Evolutionary conservation across 2,113 vertebrate species (phyloP), one percentile per base, ranked within the genome.

Genomic region (Lasiurus cinereus): DNA sequence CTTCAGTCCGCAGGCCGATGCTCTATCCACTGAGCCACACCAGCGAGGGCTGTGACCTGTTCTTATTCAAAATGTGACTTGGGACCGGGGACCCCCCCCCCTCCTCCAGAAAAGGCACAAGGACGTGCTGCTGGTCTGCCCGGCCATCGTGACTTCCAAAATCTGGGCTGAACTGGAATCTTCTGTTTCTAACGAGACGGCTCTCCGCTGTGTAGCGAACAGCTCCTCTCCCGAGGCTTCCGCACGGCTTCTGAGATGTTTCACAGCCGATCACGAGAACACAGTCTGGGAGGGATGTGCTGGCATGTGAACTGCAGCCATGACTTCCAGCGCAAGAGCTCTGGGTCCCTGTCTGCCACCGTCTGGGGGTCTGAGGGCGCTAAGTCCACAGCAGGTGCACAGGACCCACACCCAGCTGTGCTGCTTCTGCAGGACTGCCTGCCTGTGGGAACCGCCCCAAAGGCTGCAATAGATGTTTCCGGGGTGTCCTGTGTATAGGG

Each of bases 121-220:
- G 94, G 94, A 89, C 16, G 0, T 10, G 76, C 91, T 88, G 72
- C 87, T 89, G 88, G 76, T 0, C 0, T 85, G 31, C 43, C 48
- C n/a, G 82, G 77, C 69, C 66, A 29, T 56, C 31, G 50, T 70
- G 78, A 36, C 77, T 95, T 92, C 92, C 90, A 83, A 92, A 90
- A 56, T 96, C 93, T 64, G 0, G 36, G 79, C 83, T 89, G 50
- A 90, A 64, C 50, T 62, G 73, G 93, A 94, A 72, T 85, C 82
- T 74, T 96, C 79, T 96, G 52, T 22, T 73, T 93, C 66, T 97
- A 96, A 97, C 97, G 96, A 98, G 91, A 97, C 85, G 97, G 91
- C 7, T 29, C 29, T 96, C 95, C 96, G 84, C 88, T 54, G 69
- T 85, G 93, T 94, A 95, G 82, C 82, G 96, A 95, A 97, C 90